Base-by-base conservation (phyloP, 2,797 vertebrate genomes). In the Thunnus albacares region DNA sequence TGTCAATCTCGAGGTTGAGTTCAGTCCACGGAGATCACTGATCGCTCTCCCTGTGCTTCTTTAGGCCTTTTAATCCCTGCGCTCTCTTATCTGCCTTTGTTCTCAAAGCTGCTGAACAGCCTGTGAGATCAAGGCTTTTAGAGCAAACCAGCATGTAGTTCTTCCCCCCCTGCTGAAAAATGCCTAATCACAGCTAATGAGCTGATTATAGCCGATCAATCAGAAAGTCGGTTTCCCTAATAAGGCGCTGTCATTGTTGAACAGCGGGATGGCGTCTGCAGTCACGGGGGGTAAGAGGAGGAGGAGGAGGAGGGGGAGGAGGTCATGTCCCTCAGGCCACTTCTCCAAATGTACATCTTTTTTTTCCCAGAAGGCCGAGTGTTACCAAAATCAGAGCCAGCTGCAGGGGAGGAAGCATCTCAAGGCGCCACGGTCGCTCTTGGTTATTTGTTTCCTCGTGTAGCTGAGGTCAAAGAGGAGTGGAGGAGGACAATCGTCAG, bases 181-280 rank as follows among this genome's bases (percentile, higher is more conserved):
- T 17, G 58, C 79, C 76, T 83, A 70, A 89, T 93, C 85, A 75
- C 43, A 26, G 56, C 85, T 92, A 94, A 94, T 64, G 76, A 92
- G 90, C 77, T 74, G 91, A 94, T 93, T 94, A 93, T 63, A 72
- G 81, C 55, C 35, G 65, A 93, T 95, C 91, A 93, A 89, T 94
- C 87, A 88, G 71, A 65, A 66, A 66, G 76, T 62, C 15, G 2
- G 15, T n/a, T 69, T 28, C 66, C 74, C 84, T 91, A 86, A 90
- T 86, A 78, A 69, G 84, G 75, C 45, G 2, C 78, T 84, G 87
- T 86, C 84, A 79, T 83, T 65, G 77, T 79, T 58, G 64, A 60
- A 77, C 81, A 82, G 79, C 2, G 18, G 71, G 71, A 78, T 13
- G 57, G 66, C 38, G 62, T 79, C 67, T 85, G 81, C 49, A 68